These are phyloP conservation scores for Hydractinia symbiolongicarpus DNA, from an alignment of 30 jellyfish, hydroid and myxozoan species.

Conservation along the genomic window DNA sequence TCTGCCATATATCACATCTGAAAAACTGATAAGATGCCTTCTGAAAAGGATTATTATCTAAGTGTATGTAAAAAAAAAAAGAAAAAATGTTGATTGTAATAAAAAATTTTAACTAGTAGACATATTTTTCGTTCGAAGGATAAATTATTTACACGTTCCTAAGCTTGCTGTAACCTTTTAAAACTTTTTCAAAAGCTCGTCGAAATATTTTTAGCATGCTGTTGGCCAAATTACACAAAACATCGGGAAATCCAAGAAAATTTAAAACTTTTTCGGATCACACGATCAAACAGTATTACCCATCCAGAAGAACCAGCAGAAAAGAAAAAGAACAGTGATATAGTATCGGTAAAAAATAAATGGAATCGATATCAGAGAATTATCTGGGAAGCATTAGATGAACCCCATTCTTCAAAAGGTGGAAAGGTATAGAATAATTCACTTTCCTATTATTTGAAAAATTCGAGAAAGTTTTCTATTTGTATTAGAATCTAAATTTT, in stretches of 20 bases:
- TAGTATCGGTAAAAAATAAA: neutral
- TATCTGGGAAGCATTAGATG: conserved; percentile 62
- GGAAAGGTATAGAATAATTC: conserved; percentile 57
- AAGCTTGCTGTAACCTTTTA: too few relatives aligned
- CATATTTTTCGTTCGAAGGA: too few relatives aligned
- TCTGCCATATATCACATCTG: too few relatives aligned
- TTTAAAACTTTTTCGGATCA: conserved; percentile 33
- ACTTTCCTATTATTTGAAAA: neutral
- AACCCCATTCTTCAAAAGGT: conserved; percentile 74
- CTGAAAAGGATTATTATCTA: too few relatives aligned
- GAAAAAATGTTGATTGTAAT: too few relatives aligned
- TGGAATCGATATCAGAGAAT: conserved; percentile 36
- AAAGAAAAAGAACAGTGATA: neutral
- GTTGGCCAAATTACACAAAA: conserved; percentile 85
- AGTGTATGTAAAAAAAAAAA: too few relatives aligned
- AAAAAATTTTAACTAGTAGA: too few relatives aligned
- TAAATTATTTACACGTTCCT: too few relatives aligned
- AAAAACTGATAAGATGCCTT: too few relatives aligned
- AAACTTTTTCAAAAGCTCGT: too few relatives aligned
- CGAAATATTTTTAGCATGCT: conserved; percentile 37
- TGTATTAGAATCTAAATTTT: too few relatives aligned
- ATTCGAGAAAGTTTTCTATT: too few relatives aligned
- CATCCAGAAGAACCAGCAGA: conserved; percentile 1
- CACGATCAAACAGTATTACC: neutral
- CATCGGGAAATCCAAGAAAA: conserved; percentile 77